Evolutionary conservation across 1,140 invertebrate species (phyloP), one percentile per base, ranked within the genome.

Genomic region (Mamestra configurata): DNA sequence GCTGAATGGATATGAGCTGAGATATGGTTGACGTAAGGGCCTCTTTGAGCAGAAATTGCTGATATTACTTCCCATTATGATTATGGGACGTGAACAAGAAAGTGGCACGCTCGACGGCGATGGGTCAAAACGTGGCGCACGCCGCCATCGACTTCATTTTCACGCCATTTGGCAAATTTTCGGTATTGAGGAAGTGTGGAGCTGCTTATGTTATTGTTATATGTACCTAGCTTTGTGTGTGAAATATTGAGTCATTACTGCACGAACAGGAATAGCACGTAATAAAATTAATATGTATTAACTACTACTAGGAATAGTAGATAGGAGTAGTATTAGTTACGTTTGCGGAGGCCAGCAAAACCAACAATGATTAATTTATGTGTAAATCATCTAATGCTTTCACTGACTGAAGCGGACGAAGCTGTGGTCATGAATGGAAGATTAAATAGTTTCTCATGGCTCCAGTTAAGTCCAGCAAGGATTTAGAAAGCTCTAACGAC

Each of bases 31-130:
- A 89, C 85, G 84, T 87, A 88, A 88, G 84, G 83, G 84, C 80
- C 73, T 82, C 66, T 88, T 87, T 86, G 77, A 79, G 83, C 79
- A 86, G 77, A 90, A 91, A 93, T 91, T 92, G 86, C 86, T 81
- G 85, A 75, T 82, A 91, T 89, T 90, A 91, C 87, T 88, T 85
- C 86, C 88, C 88, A 89, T 90, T 90, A 90, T 85, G 86, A 85
- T 89, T 86, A 89, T 90, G 86, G 84, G 80, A 86, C 82, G 86
- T 80, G 80, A 87, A 87, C 84, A 88, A 86, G 89, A 91, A 90
- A 92, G 87, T 84, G 87, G 88, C 83, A 81, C 84, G 86, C 81
- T 77, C 61, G 84, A 78, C 81, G 84, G 75, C 81, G 84, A 75
- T 84, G 84, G 85, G 87, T 86, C 85, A 85, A 57, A 86, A 83